Evolutionary conservation across 2,888 invertebrate species (phyloP).

Genomic region (Agriotes lineatus): DNA sequence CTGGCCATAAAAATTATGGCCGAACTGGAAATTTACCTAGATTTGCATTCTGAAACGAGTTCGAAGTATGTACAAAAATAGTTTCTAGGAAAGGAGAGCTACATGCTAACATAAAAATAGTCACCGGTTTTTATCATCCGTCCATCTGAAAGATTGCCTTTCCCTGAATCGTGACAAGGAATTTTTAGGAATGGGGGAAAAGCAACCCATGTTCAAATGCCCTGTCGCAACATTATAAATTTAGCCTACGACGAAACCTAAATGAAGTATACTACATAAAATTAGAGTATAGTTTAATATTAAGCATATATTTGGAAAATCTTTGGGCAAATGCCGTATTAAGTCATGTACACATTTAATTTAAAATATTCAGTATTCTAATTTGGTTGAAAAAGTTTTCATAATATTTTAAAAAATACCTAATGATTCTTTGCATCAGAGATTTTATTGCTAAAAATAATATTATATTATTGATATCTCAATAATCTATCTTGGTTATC

Average conservation of each 20-base stretch:
- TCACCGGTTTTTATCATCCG: conserved; percentile 44
- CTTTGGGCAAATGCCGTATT: conserved; percentile 24
- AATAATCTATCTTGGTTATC: too few relatives aligned
- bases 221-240: neutral
- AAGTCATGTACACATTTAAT: conserved; percentile 8
- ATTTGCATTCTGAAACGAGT: conserved; percentile 21
- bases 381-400: too few relatives aligned
- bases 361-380: neutral
- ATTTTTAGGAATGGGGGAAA: too few relatives aligned
- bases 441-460: too few relatives aligned
- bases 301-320: neutral
- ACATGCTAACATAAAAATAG: neutral
- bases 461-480: too few relatives aligned
- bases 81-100: conserved; percentile 7
- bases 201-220: neutral
- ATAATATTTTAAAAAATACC: too few relatives aligned
- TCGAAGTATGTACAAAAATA: conserved; percentile 18
- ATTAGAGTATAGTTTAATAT: too few relatives aligned
- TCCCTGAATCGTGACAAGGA: neutral
- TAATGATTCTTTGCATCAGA: too few relatives aligned
- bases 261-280: too few relatives aligned
- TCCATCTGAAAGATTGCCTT: neutral
- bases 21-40: conserved; percentile 2
- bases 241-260: too few relatives aligned
- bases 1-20: conserved; percentile 21